Evolutionary conservation across 92 coral and sea anemone genomes (phyloP), one percentile per base, ranked within the genome.

Genomic region (Paramuricea clavata): DNA sequence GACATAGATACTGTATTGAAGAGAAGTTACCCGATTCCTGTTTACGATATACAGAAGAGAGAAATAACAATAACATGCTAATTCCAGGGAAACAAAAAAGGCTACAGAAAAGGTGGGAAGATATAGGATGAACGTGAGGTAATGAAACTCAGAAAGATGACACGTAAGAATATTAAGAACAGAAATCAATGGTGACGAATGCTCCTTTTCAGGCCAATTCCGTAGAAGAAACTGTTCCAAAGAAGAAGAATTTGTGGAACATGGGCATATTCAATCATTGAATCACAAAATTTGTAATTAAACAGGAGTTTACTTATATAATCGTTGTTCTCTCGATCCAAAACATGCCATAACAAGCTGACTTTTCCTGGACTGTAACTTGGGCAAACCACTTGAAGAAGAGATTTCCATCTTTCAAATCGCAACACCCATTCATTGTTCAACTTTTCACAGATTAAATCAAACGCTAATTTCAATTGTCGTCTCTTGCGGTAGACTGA

Each of bases 391-490:
- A 83, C 93, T 26, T 95, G 83, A 82, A 95, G 69, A 41, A 95
- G 80, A 12, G 79, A 88, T 30, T 83, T 85, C 93, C 98, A 95
- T 10, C 94, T 89, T 32, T 94, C 90, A 79, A 89, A 95, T n/a
- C 91, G 91, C 71, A 95, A 77, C 15, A 90, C 91, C 96, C 96
- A 91, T 87, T 69, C 91, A 61, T 81, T 86, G 28, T 95, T 65
- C 59, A 78, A 85, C 87, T 92, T 90, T 76, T 90, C 92, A 78
- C 92, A 91, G 32, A 94, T 91, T 27, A 95, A 86, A 49, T 95
- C 98, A 91, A 94, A 95, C 23, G 98, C 98, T n/a, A 91, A 87
- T 86, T 93, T 94, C 75, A 95, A 89, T 82, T 95, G 98, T 49
- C 98, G 79, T 78, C 98, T 93, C 72, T 95, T 95, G 71, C 97